Evolutionary conservation across 2,888 invertebrate species (phyloP).

Genomic region (Archaeoteleia sp.): DNA sequence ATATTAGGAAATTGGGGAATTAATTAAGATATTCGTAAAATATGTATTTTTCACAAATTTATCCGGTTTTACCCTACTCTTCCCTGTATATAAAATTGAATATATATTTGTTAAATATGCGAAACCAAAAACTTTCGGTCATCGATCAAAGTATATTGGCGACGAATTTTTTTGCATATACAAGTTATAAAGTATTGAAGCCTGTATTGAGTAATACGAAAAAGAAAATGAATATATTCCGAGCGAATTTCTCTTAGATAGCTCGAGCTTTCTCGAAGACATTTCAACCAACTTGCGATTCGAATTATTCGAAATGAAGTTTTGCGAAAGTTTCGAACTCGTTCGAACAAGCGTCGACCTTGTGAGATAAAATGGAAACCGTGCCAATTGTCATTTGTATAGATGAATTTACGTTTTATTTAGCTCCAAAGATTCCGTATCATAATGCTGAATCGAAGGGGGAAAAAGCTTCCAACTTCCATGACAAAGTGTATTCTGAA

Average conservation of each 20-base stretch:
- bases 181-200: too few species aligned
- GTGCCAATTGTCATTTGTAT: conserved; percentile 35
- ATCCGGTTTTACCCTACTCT: too few species aligned
- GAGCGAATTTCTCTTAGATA: conserved; percentile 11
- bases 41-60: too few species aligned
- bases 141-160: too few species aligned
- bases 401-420: conserved; percentile 14
- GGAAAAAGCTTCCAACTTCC: conserved; percentile 15
- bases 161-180: too few species aligned
- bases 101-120: too few species aligned
- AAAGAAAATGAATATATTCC: not conserved
- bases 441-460: conserved; percentile 42
- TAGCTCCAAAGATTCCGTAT: conserved; percentile 9
- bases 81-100: too few species aligned
- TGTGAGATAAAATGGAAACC: conserved; percentile 28
- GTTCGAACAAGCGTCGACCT: conserved; percentile 19
- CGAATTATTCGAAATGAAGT: conserved; percentile 16
- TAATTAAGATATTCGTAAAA: too few species aligned
- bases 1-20: too few species aligned
- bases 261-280: conserved; percentile 4
- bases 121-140: too few species aligned
- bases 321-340: conserved; percentile 16
- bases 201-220: too few species aligned
- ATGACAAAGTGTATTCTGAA: conserved; percentile 20
- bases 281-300: conserved; percentile 25